Evolutionary conservation across 2,797 vertebrate genomes (phyloP).

Genomic region (Megalops cyprinoides): DNA sequence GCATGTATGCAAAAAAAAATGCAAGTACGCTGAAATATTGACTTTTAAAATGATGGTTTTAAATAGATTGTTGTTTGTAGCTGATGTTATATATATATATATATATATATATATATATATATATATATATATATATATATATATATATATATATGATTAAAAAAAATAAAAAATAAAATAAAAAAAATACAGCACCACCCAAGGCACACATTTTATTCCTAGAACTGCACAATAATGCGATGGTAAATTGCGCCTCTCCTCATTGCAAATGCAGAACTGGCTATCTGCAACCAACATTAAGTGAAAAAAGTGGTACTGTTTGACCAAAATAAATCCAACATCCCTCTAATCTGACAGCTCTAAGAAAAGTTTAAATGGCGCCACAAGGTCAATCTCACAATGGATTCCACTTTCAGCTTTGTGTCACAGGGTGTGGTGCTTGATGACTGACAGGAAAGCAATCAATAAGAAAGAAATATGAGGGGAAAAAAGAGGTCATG

Average conservation of each 20-base stretch:
- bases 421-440: not conserved
- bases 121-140: no score
- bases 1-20: no score
- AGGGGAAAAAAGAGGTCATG: not conserved
- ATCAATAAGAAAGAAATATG: not conserved
- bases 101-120: no score
- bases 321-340: not conserved
- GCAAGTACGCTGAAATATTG: no score
- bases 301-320: not conserved
- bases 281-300: not conserved
- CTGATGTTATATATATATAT: no score
- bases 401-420: not conserved
- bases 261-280: not conserved
- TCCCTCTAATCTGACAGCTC: conserved; percentile 7
- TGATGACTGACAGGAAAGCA: not conserved
- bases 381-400: not conserved
- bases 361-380: conserved; percentile 1
- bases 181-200: not conserved
- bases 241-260: not conserved
- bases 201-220: not conserved
- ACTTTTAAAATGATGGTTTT: no score
- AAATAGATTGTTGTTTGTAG: no score
- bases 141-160: no score
- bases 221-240: not conserved
- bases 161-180: no score